These are phyloP conservation scores for Hyles euphorbiae DNA, from an alignment of 1,140 invertebrate genomes.

Conservation along the genomic window DNA sequence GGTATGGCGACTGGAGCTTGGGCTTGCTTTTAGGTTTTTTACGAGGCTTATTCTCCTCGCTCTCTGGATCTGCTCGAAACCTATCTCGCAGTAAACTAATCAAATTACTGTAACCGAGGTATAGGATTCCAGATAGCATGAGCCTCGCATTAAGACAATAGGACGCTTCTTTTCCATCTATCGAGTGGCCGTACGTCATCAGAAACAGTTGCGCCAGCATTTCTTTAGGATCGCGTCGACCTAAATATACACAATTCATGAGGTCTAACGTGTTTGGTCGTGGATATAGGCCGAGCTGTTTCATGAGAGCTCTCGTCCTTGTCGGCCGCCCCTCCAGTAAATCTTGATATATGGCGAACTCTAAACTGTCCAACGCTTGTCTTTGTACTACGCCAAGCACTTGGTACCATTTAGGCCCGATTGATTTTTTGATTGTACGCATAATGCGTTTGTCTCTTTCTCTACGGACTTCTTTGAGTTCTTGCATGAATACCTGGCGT, in stretches of 20 bases:
- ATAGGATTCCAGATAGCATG: constrained; percentile 54
- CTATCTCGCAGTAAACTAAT: constrained; percentile 36
- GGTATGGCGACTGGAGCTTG: constrained; percentile 46
- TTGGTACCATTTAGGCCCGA: constrained; percentile 64
- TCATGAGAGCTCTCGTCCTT: constrained; percentile 36
- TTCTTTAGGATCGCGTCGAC: constrained; percentile 51
- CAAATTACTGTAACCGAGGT: constrained; percentile 50
- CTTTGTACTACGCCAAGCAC: constrained; percentile 52
- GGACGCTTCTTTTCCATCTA: constrained; percentile 40
- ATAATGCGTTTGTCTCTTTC: constrained; percentile 32
- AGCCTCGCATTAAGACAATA: constrained; percentile 52
- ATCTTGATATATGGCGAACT: constrained; percentile 55
- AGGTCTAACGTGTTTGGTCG: constrained; percentile 43
- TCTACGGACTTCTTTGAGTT: constrained; percentile 46
- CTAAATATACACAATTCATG: constrained; percentile 46
- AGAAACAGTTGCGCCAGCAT: constrained; percentile 56
- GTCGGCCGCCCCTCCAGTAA: constrained; percentile 52
- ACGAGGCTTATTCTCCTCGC: constrained; percentile 24
- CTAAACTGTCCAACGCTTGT: constrained; percentile 44
- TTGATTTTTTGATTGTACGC: constrained; percentile 26
- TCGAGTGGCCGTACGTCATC: constrained; percentile 42
- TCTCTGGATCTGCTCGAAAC: constrained; percentile 34
- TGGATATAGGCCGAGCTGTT: constrained; percentile 45
- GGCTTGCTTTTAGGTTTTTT: constrained; percentile 29
- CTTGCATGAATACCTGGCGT: constrained; percentile 53